phyloP scores from a whole-genome alignment of 2,113 vertebrate species.

The Hypocryptadius cinnamomeus region DNA sequence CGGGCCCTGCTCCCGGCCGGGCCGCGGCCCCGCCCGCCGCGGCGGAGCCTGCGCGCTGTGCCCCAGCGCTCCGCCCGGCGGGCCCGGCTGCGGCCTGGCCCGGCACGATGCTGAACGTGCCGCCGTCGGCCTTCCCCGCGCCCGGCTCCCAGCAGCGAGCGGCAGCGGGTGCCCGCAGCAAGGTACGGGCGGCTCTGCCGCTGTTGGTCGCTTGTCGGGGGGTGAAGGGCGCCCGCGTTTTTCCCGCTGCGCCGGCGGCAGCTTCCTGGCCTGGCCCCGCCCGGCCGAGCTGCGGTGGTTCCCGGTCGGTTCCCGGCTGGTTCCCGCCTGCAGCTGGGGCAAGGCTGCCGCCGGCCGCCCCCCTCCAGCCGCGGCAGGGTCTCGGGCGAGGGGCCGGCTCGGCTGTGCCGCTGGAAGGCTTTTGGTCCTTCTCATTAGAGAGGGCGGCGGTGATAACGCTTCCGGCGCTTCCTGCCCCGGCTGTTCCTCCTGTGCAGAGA shows the following conservation, averaged over 20 bases:
- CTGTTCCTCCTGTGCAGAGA: accelerated
- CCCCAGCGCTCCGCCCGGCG: neutral
- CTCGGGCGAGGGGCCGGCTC: neutral
- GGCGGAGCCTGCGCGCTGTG: neutral
- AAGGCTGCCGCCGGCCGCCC: neutral
- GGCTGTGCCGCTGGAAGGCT: accelerated
- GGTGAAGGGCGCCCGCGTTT: neutral
- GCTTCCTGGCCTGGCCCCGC: neutral
- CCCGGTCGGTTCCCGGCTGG: neutral
- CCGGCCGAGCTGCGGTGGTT: neutral
- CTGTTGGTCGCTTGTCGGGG: neutral
- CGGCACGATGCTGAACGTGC: slow-evolving; percentile 79
- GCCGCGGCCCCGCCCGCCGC: neutral
- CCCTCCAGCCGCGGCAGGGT: accelerated
- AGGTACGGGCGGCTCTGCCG: slow-evolving; percentile 68
- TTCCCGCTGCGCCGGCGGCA: no score
- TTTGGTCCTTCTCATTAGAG: neutral
- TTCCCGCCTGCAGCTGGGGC: neutral
- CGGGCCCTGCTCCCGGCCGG: accelerated
- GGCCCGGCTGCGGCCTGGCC: neutral
- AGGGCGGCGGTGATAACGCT: neutral
- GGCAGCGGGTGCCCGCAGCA: slow-evolving; percentile 75
- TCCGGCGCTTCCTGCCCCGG: neutral
- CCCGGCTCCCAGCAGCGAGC: slow-evolving; percentile 85
- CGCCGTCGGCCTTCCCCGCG: slow-evolving; percentile 82